Conservation (phyloP, 2,888 invertebrate species). For the Agrilus biguttatus region DNA sequence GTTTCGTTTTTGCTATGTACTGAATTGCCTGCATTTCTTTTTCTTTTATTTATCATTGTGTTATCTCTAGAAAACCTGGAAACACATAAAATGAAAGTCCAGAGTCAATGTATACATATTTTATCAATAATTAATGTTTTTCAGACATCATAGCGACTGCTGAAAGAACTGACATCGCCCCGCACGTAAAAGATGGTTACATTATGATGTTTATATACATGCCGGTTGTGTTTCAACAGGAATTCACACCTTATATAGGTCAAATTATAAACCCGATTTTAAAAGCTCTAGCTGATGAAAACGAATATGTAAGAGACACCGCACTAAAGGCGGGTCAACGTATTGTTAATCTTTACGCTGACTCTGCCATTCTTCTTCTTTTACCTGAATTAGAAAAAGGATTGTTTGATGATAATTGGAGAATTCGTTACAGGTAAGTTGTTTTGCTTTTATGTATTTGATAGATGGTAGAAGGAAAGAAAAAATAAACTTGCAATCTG, state of each 20-base stretch:
- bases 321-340: conserved; percentile 92
- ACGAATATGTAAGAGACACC: conserved; percentile 95
- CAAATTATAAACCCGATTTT: conserved; percentile 95
- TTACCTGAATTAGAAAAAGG: conserved; percentile 90
- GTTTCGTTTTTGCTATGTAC: too few species aligned
- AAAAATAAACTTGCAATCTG: neutral
- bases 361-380: conserved; percentile 81
- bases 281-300: conserved; percentile 95
- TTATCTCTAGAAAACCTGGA: too few species aligned
- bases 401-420: conserved; percentile 96
- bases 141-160: conserved; percentile 85
- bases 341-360: conserved; percentile 92
- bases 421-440: conserved; percentile 58
- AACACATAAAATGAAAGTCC: too few species aligned
- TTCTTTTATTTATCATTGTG: too few species aligned
- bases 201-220: conserved; percentile 99
- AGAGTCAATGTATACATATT: conserved; percentile 2
- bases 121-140: neutral
- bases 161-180: conserved; percentile 81
- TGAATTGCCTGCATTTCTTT: too few species aligned
- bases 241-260: conserved; percentile 80
- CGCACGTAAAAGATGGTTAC: conserved; percentile 98
- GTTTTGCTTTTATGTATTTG: neutral
- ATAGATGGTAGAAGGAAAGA: neutral
- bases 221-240: conserved; percentile 90